Conservation (phyloP, 1,140 invertebrate species). For the Sweltsa coloradensis region DNA sequence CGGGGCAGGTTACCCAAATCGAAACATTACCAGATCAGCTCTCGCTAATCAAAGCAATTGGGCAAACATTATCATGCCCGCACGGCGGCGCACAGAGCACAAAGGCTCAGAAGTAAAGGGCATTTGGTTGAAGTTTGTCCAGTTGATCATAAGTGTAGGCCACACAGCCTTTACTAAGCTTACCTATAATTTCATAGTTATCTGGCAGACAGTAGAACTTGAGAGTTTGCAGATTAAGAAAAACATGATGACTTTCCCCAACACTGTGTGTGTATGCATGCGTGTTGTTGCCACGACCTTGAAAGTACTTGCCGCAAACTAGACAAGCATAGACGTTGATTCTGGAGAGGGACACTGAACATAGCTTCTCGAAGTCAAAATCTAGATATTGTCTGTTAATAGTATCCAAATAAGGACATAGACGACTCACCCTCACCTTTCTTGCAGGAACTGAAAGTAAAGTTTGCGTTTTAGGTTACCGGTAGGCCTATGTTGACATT, state of each 20-base stretch:
- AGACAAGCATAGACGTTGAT: slow-evolving; percentile 99
- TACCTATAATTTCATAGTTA: slow-evolving; percentile 98
- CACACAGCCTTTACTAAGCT: too few species aligned
- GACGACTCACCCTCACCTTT: slow-evolving; percentile 21
- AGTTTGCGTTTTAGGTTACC: too few species aligned
- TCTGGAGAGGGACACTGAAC: slow-evolving; percentile 93
- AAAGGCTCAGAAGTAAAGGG: too few species aligned
- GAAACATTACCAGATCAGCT: too few species aligned
- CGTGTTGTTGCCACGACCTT: slow-evolving; percentile 90
- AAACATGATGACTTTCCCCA: slow-evolving; percentile 95
- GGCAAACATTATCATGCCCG: too few species aligned
- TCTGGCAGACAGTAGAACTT: slow-evolving; percentile 99
- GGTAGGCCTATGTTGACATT: too few species aligned
- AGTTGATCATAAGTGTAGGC: too few species aligned
- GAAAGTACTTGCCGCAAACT: slow-evolving; percentile 99
- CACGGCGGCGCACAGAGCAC: too few species aligned
- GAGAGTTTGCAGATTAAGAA: slow-evolving; percentile 90
- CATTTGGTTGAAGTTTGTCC: too few species aligned
- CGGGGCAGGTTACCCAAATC: too few species aligned
- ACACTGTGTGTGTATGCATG: slow-evolving; percentile 99
- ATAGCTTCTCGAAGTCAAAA: slow-evolving; percentile 99
- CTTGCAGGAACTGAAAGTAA: slow-evolving; percentile 16
- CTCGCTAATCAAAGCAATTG: too few species aligned
- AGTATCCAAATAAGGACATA: slow-evolving; percentile 92
- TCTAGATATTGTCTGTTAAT: slow-evolving; percentile 95